Evolutionary conservation across 2,113 vertebrate species (phyloP).

Genomic region (Clupea harengus): DNA sequence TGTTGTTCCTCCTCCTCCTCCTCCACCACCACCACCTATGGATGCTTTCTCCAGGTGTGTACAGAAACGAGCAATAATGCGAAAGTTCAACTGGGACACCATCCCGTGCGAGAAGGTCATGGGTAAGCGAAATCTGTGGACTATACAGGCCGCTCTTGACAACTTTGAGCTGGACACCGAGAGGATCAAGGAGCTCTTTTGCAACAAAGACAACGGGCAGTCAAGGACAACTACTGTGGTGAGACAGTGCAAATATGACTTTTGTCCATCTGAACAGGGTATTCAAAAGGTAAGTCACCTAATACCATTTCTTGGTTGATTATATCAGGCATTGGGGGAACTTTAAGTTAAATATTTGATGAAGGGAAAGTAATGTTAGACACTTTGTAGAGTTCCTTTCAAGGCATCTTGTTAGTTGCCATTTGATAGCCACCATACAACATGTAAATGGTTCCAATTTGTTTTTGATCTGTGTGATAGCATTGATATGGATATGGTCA

Average conservation of each 20-base stretch:
- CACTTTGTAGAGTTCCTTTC: background rate
- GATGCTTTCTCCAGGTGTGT: slow-evolving; percentile 28
- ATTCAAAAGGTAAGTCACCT: slow-evolving; percentile 53
- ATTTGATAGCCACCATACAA: background rate
- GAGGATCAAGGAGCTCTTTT: slow-evolving; percentile 79
- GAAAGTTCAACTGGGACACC: slow-evolving; percentile 80
- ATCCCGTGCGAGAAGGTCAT: slow-evolving; percentile 72
- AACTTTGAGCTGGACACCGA: slow-evolving; percentile 70
- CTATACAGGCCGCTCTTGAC: slow-evolving; percentile 55
- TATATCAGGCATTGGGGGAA: background rate
- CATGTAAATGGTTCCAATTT: background rate
- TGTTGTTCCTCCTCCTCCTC: slow-evolving; percentile 44
- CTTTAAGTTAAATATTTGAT: background rate
- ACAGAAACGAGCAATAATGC: slow-evolving; percentile 65
- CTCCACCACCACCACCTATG: slow-evolving; percentile 41
- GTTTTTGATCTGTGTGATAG: background rate
- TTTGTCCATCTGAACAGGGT: slow-evolving; percentile 40
- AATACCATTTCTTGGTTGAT: background rate
- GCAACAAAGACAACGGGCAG: slow-evolving; percentile 60
- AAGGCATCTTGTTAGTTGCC: background rate
- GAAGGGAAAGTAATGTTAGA: slow-evolving; percentile 16
- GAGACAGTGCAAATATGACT: slow-evolving; percentile 50
- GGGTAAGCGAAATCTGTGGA: slow-evolving; percentile 77
- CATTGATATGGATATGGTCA: background rate
- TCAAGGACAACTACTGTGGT: slow-evolving; percentile 27